A percentile compares a stretch with the other conserved stretches of the same genome.
Conservation (phyloP, 2,888 invertebrate species). For the Chymomyza amoena region DNA sequence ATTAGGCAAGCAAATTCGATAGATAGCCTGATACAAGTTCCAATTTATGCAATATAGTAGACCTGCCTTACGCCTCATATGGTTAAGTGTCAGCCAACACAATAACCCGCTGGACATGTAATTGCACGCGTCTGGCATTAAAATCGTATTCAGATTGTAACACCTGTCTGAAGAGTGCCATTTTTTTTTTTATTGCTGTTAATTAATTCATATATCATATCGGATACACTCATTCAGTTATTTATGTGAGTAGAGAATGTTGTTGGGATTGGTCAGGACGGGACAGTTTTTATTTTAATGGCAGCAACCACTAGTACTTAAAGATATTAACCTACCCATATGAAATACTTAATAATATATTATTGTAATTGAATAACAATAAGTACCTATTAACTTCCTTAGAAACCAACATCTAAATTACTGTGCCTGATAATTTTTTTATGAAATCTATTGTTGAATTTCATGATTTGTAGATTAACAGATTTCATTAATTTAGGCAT, state of each 20-base stretch:
- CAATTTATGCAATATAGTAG: not conserved
- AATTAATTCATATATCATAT: not conserved
- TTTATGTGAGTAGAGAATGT: not conserved
- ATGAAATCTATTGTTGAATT: slow-evolving; percentile 10
- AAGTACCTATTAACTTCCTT: not conserved
- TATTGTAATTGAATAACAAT: not conserved
- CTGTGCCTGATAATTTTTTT: slow-evolving; percentile 17
- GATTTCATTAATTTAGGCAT: slow-evolving; percentile 42
- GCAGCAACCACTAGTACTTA: too few species aligned
- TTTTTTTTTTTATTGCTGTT: not conserved
- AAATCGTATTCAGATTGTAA: not conserved
- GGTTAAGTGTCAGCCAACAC: not conserved
- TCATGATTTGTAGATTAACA: slow-evolving; percentile 26
- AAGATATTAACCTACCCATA: too few species aligned
- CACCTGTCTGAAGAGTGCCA: not conserved
- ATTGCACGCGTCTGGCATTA: not conserved
- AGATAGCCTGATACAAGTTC: not conserved
- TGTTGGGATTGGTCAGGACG: not conserved
- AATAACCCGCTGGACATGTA: not conserved
- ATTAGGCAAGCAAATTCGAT: not conserved
- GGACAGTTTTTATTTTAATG: too few species aligned
- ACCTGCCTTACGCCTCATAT: not conserved
- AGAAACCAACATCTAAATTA: not conserved
- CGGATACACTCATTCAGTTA: not conserved
- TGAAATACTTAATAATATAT: not conserved